phyloP scores from a whole-genome alignment of 2,797 vertebrate genomes.

The Myotis findleyi region DNA sequence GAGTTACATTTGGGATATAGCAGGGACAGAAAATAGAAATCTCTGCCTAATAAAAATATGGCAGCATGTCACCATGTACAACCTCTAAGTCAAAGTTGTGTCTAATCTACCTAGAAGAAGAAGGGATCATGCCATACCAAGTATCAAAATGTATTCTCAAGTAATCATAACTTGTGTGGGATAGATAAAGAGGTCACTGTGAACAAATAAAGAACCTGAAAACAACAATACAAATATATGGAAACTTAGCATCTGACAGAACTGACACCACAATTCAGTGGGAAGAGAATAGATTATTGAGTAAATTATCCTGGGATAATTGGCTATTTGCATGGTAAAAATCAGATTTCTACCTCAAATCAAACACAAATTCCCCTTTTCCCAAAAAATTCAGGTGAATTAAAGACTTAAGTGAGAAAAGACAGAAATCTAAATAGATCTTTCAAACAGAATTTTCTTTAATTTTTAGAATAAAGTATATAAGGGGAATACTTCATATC shows the following conservation, averaged over 20 bases:
- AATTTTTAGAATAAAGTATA: neutral
- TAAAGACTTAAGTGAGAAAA: conserved; percentile 3
- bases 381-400: neutral
- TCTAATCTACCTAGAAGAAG: neutral
- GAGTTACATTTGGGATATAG: neutral
- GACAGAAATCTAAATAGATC: neutral
- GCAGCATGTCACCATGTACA: neutral
- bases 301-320: neutral
- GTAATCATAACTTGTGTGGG: neutral
- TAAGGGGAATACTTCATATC: neutral
- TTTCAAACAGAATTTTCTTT: neutral
- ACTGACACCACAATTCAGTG: neutral
- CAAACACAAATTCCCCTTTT: neutral
- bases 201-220: neutral
- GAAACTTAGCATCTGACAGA: neutral
- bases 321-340: neutral
- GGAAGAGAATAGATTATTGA: neutral
- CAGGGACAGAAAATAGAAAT: neutral
- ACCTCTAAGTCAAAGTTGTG: neutral
- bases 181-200: neutral
- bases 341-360: neutral
- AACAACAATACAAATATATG: neutral
- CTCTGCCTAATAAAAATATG: neutral
- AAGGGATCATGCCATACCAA: neutral
- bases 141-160: neutral